Evolutionary conservation across 2,797 vertebrate genomes (phyloP).

Genomic region (Anomalospiza imberbis): DNA sequence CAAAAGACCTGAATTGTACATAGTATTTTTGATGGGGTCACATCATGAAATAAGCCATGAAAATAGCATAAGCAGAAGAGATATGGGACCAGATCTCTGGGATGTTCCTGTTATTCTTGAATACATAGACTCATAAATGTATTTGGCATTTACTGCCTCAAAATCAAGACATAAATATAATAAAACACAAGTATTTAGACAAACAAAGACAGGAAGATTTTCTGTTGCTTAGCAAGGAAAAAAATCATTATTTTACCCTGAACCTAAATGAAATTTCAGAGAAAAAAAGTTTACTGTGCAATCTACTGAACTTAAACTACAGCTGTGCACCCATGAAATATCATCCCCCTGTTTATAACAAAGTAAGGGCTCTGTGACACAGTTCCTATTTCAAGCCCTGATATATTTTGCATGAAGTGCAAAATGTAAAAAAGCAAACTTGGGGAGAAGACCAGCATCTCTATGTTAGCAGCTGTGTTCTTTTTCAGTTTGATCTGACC

Average conservation of each 20-base stretch:
- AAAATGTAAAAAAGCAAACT: neutral
- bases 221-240: neutral
- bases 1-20: neutral
- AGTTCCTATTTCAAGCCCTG: neutral
- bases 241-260: neutral
- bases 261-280: neutral
- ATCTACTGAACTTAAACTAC: neutral
- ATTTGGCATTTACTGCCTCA: neutral
- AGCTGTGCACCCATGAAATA: neutral
- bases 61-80: neutral
- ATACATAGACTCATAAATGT: neutral
- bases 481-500: neutral
- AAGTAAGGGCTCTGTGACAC: neutral
- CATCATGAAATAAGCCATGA: neutral
- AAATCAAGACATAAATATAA: neutral
- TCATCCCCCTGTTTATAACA: neutral
- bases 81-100: neutral
- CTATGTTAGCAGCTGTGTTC: neutral
- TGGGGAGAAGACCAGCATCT: neutral
- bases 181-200: neutral
- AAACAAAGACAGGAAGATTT: neutral
- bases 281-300: neutral
- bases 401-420: neutral
- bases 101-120: neutral
- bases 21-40: neutral